These are phyloP conservation scores for Lycorma delicatula DNA, from an alignment of 1,140 invertebrate genomes.

Conservation along the genomic window DNA sequence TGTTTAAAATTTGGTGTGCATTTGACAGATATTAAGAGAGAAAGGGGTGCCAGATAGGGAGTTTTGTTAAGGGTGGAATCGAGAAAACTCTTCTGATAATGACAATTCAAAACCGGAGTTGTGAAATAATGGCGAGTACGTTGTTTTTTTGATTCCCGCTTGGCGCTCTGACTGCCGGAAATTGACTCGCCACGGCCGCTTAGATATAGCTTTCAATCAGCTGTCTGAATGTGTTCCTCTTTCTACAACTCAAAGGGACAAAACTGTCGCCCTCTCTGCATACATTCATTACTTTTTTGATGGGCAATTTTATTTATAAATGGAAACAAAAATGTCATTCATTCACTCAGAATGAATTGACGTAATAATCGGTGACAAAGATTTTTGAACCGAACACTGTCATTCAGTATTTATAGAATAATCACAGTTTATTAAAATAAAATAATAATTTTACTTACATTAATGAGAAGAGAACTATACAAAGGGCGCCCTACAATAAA, in stretches of 20 bases:
- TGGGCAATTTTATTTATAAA: too few species aligned
- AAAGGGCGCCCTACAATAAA: too few species aligned
- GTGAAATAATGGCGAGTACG: neutral
- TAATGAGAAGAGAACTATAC: too few species aligned
- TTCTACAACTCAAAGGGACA: neutral
- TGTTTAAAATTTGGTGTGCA: constrained; percentile 4
- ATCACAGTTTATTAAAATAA: too few species aligned
- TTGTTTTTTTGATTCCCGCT: neutral
- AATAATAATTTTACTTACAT: too few species aligned
- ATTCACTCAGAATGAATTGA: too few species aligned
- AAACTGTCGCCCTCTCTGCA: neutral
- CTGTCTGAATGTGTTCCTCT: neutral
- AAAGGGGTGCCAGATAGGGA: neutral
- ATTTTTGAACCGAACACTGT: too few species aligned
- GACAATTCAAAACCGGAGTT: neutral
- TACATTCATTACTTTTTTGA: constrained; percentile 4
- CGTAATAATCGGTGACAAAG: too few species aligned
- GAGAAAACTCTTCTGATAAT: constrained; percentile 4
- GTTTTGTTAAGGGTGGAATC: neutral
- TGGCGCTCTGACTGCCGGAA: neutral
- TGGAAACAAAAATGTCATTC: too few species aligned
- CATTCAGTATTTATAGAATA: too few species aligned
- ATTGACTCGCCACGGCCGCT: neutral
- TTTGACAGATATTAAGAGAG: constrained; percentile 5
- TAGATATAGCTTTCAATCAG: neutral